These are phyloP conservation scores for Trisateles emortualis DNA, from an alignment of 2,888 invertebrate species.

Conservation along the genomic window DNA sequence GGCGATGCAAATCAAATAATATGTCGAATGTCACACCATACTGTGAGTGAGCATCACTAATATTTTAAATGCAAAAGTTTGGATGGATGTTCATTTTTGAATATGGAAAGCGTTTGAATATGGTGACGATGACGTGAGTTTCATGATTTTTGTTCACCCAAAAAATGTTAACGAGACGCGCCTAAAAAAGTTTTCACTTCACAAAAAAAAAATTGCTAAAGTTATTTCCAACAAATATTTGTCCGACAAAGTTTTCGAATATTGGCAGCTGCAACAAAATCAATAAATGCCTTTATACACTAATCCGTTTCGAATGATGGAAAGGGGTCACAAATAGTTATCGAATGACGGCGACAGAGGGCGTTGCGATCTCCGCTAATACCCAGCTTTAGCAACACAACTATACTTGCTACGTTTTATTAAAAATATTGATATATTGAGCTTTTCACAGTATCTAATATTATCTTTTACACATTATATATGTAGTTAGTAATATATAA, in stretches of 20 bases:
- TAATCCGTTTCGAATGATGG: conserved; percentile 44
- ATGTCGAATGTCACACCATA: conserved; percentile 32
- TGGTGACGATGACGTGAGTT: too few relatives aligned
- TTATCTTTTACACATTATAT: background rate
- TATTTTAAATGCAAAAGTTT: too few relatives aligned
- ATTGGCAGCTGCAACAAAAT: conserved; percentile 26
- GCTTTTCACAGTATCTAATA: background rate
- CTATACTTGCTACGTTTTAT: conserved; percentile 4
- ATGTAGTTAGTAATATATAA: too few relatives aligned
- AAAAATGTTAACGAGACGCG: too few relatives aligned
- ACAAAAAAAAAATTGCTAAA: too few relatives aligned
- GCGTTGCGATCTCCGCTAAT: conserved; percentile 30
- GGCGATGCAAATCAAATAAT: conserved; percentile 49
- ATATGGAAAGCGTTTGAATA: too few relatives aligned
- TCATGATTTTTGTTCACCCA: too few relatives aligned
- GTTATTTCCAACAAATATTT: too few relatives aligned
- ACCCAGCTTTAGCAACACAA: conserved; percentile 15
- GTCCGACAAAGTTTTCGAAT: too few relatives aligned
- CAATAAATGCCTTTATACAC: conserved; percentile 34
- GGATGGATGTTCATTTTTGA: too few relatives aligned
- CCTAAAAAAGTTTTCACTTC: too few relatives aligned
- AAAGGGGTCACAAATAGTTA: conserved; percentile 34
- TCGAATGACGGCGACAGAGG: conserved; percentile 21
- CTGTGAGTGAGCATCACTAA: conserved; percentile 11
- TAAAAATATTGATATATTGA: conserved; percentile 15